Evolutionary conservation across 2,888 invertebrate species (phyloP), one percentile per base, ranked within the genome.

Genomic region (Clanis bilineata): DNA sequence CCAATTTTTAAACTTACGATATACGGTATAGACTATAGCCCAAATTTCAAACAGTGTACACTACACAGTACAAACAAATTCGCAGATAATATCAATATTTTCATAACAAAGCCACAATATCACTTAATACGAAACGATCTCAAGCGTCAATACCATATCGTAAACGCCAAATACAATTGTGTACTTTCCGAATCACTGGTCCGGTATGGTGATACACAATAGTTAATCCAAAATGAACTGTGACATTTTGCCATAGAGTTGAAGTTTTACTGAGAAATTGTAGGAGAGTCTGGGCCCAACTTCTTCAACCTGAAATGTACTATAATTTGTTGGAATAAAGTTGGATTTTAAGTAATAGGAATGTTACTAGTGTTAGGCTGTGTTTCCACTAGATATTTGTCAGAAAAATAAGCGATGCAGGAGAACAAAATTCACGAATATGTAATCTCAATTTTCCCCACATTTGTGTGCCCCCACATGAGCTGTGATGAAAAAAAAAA

Each of bases 151-250:
- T 18, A 51, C 18, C 18, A 4, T 51, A 32, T 18, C 51, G 32
- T 51, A 28, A 51, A 32, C 51, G 32, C 32, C 51, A 51, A 51
- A 51, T 51, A 51, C 51, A 51, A 51, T 51, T 32, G 51, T 32
- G 32, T 51, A 25, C 51, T 18, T 51, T 32, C 32, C 28, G 32
- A 51, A 18, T 18, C 51, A 51, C 15, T 47, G 47, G 28, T 9
- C 23, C 25, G 25, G 15, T 9, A n/a, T 15, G 10, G 28, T 28
- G 28, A 51, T 51, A 51, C 18, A 21, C 39, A 12, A 39, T 1
- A 39, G 5, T 12, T 12, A n/a, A 45, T 3, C 22, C n/a, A 6
- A 45, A 23, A n/a, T n/a, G 22, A 23, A 45, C 44, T 12, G 12
- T 45, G 4, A 23, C 12, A 22, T 12, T 10, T n/a, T n/a, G n/a